Evolutionary conservation across 2,888 invertebrate species (phyloP).

Genomic region (Nomada fucata): DNA sequence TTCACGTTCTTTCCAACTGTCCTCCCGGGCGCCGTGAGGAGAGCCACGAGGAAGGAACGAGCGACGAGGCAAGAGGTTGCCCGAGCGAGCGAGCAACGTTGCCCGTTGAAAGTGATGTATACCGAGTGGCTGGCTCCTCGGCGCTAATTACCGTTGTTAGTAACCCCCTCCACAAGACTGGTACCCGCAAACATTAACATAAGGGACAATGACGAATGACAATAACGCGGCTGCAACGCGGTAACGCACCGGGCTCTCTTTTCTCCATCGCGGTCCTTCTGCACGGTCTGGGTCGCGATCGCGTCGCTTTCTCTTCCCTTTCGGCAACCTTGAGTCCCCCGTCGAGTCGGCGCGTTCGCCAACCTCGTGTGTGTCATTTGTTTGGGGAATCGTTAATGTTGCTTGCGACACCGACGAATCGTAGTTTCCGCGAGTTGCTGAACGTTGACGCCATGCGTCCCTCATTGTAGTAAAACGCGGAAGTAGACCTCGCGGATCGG

Average conservation of each 20-base stretch:
- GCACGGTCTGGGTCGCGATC: background rate
- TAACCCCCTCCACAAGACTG: slow-evolving; percentile 62
- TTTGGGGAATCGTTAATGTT: slow-evolving; percentile 23
- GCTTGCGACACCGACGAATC: background rate
- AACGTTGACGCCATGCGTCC: background rate
- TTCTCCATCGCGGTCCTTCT: slow-evolving; percentile 1
- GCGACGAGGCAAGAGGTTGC: slow-evolving; percentile 33
- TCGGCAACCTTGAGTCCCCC: slow-evolving; percentile 45
- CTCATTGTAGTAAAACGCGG: background rate
- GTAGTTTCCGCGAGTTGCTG: background rate
- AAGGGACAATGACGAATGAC: slow-evolving; percentile 76
- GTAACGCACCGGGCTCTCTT: slow-evolving; percentile 54
- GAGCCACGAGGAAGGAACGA: background rate
- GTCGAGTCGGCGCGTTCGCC: background rate
- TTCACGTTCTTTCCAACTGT: slow-evolving; percentile 8
- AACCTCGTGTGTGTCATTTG: slow-evolving; percentile 30
- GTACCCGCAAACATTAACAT: slow-evolving; percentile 73
- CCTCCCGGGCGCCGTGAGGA: background rate
- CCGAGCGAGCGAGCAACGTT: slow-evolving; percentile 47
- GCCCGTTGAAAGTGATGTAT: slow-evolving; percentile 75
- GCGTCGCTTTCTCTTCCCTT: slow-evolving; percentile 51
- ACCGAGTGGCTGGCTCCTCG: slow-evolving; percentile 70
- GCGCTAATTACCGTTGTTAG: slow-evolving; percentile 75
- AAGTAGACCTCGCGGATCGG: background rate
- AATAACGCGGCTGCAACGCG: slow-evolving; percentile 70